Evolutionary conservation across 2,888 invertebrate genomes (phyloP).

Genomic region (Isoperla grammatica): DNA sequence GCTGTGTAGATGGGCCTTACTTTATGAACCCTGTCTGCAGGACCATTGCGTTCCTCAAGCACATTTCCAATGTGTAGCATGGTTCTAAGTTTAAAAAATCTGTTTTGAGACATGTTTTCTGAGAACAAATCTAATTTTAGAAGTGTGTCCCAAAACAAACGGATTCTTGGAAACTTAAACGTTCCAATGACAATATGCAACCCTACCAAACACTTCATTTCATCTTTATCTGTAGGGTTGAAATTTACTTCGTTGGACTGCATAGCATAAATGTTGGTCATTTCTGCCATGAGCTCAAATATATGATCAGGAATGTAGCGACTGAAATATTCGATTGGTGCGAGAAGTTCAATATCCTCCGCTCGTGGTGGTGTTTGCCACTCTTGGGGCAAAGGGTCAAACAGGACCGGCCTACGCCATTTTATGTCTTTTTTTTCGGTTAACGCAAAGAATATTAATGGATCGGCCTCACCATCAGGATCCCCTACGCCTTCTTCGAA

Average conservation of each 20-base stretch:
- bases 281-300: too few relatives aligned
- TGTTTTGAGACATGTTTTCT: slow-evolving; percentile 24
- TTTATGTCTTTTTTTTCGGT: too few relatives aligned
- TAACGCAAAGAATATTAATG: too few relatives aligned
- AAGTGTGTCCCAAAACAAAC: slow-evolving; percentile 25
- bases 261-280: slow-evolving; percentile 36
- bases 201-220: slow-evolving; percentile 18
- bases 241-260: slow-evolving; percentile 3
- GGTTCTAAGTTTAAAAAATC: slow-evolving; percentile 28
- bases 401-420: too few relatives aligned
- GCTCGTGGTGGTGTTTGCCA: too few relatives aligned
- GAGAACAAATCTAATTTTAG: slow-evolving; percentile 13
- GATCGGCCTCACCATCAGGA: too few relatives aligned
- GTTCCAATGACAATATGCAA: slow-evolving; percentile 19
- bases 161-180: slow-evolving; percentile 16
- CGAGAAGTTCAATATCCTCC: too few relatives aligned
- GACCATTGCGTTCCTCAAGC: slow-evolving; percentile 10
- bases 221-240: slow-evolving; percentile 1
- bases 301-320: too few relatives aligned
- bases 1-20: slow-evolving; percentile 30
- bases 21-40: slow-evolving; percentile 27
- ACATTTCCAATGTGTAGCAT: slow-evolving; percentile 29
- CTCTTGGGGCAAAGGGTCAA: too few relatives aligned
- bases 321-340: too few relatives aligned
- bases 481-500: too few relatives aligned